Evolutionary conservation across 1,140 invertebrate species (phyloP), one percentile per base, ranked within the genome.

Genomic region (Drosophila kikkawai): DNA sequence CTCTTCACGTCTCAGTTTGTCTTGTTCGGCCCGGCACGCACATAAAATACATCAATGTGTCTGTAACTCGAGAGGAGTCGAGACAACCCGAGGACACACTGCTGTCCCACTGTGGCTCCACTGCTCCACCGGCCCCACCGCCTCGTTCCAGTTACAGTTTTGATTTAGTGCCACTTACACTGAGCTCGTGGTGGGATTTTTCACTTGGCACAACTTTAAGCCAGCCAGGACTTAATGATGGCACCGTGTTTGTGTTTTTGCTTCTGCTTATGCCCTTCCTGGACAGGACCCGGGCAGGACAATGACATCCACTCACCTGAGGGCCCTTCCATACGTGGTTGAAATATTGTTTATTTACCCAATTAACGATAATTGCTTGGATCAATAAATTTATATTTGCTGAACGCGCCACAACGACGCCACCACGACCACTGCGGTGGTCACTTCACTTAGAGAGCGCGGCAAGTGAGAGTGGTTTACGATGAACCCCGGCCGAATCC

Each of bases 381-480:
- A 82, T 86, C 83, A 87, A 86, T 86, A 86, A 82, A 87, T 87
- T 82, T 86, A 77, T 86, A 86, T 86, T 87, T 87, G 80, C 83
- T 48, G 60, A 74, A 44, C 55, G 77, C 66, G 69, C 63, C 47
- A 82, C 45, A 59, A 55, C 55, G 45, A 47, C 45, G 45, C 22
- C 19, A 36, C 45, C 19, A 36, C 56, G 53, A 58, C 47, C 60
- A 85, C 56, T 59, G 67, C 26, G 26, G 32, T 48, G 64, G 41
- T 50, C 67, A 48, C 32, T 44, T 29, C 12, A 48, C 22, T 9
- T 48, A 26, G 45, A 22, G 19, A 22, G 36, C 8, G 3, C 22
- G 19, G 45, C 34, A 41, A 36, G 17, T 42, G 32, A 44, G n/a
- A 71, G 36, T 60, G 48, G 36, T 45, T 37, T 47, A 42, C 34